phyloP scores from a whole-genome alignment of 1,140 invertebrate species.

The Notospermus geniculatus region DNA sequence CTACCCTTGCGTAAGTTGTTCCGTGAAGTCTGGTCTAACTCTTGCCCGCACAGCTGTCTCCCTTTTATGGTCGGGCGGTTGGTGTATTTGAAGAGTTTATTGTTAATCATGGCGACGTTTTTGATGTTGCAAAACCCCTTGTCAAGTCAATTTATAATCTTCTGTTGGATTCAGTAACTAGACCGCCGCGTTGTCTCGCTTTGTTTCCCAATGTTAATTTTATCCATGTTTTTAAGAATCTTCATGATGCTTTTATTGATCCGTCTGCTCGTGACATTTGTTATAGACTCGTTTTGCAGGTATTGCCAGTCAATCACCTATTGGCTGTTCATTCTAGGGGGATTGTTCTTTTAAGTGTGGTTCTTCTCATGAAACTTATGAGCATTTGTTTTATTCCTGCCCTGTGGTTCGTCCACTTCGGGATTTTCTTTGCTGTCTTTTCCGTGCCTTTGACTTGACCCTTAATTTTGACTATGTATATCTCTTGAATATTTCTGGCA shows the following conservation, averaged over 20 bases:
- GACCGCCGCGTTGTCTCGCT: background rate
- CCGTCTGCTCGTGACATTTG: background rate
- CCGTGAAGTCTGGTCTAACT: slow-evolving; percentile 6
- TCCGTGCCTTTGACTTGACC: no score
- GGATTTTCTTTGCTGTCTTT: background rate
- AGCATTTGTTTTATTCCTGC: slow-evolving; percentile 13
- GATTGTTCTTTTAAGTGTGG: slow-evolving; percentile 1
- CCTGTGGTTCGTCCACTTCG: slow-evolving; percentile 1
- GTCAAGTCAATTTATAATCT: slow-evolving; percentile 9
- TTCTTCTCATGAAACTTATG: slow-evolving; percentile 9
- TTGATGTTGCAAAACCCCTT: background rate
- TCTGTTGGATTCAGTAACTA: background rate
- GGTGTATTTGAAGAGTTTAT: slow-evolving; percentile 6
- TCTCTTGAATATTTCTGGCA: no score
- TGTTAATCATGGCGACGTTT: background rate
- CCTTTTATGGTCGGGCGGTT: slow-evolving; percentile 9
- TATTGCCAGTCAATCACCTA: slow-evolving; percentile 9
- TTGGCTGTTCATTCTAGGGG: background rate
- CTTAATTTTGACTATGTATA: no score
- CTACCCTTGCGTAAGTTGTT: background rate
- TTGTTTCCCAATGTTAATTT: slow-evolving; percentile 11
- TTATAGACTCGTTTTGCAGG: background rate
- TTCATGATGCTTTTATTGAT: slow-evolving; percentile 9
- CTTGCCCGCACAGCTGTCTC: slow-evolving; percentile 10
- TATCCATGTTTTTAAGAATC: background rate